phyloP scores from a whole-genome alignment of 1,140 invertebrate genomes.

The Drosophila ohnishii region DNA sequence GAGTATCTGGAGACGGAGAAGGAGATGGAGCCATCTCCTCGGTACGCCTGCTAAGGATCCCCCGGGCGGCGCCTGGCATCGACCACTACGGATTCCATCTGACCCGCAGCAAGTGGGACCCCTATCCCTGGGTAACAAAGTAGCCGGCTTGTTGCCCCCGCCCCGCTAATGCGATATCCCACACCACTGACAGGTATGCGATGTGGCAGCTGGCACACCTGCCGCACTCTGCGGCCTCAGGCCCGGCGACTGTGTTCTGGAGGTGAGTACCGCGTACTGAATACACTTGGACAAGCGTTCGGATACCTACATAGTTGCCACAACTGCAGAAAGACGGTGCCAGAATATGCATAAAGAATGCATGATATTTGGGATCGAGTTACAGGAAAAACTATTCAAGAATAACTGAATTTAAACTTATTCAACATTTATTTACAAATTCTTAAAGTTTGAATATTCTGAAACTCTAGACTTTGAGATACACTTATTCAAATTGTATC shows the following conservation, averaged over 20 bases:
- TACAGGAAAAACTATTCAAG: background rate
- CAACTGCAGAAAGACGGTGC: constrained; percentile 1
- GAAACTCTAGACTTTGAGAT: background rate
- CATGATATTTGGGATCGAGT: background rate
- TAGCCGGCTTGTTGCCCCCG: constrained; percentile 4
- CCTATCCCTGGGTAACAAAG: constrained; percentile 87
- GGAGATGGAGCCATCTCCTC: constrained; percentile 32
- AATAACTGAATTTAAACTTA: background rate
- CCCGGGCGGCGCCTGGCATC: constrained; percentile 64
- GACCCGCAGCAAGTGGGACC: constrained; percentile 88
- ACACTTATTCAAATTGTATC: no score
- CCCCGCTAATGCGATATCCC: constrained; percentile 58
- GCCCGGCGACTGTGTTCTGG: constrained; percentile 87
- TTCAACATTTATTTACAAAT: background rate
- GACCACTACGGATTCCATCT: constrained; percentile 86
- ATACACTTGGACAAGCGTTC: background rate
- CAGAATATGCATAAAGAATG: background rate
- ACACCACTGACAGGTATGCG: constrained; percentile 76
- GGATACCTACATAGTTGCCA: constrained; percentile 2
- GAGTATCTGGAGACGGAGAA: background rate
- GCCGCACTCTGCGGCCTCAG: constrained; percentile 84
- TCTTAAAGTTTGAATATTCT: background rate
- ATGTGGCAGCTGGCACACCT: constrained; percentile 84
- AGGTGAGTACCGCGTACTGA: constrained; percentile 69
- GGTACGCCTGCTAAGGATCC: constrained; percentile 78